Percentiles rank a stretch among this genome's conserved stretches.
Evolutionary conservation across 2,797 vertebrate species (phyloP).

Genomic region (Girardinus metallicus): DNA sequence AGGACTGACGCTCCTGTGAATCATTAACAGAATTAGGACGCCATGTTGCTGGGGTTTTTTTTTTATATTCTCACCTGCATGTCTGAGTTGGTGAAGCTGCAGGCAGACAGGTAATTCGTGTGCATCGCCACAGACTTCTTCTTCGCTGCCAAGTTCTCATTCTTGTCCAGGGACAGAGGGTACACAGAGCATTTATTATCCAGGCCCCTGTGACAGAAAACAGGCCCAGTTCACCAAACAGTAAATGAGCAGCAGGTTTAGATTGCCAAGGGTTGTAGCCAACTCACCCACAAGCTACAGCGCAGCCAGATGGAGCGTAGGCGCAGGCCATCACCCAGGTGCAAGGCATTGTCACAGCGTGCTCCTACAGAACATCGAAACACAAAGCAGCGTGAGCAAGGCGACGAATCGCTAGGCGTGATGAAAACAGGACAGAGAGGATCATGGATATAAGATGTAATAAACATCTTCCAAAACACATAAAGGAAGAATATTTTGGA

Average conservation of each 20-base stretch:
- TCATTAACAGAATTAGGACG: slow-evolving; percentile 54
- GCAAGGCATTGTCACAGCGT: slow-evolving; percentile 98
- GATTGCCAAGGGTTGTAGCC: not conserved
- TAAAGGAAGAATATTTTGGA: not conserved
- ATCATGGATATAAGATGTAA: not conserved
- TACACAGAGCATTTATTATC: slow-evolving; percentile 99
- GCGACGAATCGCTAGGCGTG: slow-evolving; percentile 37
- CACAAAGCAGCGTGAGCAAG: slow-evolving; percentile 40
- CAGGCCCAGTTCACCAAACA: not conserved
- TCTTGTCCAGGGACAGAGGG: slow-evolving; percentile 97
- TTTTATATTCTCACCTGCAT: slow-evolving; percentile 90
- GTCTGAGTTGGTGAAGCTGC: slow-evolving; percentile 99
- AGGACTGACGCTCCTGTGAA: slow-evolving; percentile 42
- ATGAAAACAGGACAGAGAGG: slow-evolving; percentile 31
- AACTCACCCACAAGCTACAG: slow-evolving; percentile 97
- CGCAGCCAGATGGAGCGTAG: slow-evolving; percentile 95
- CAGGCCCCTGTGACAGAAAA: slow-evolving; percentile 84
- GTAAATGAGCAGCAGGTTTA: not conserved
- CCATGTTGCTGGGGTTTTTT: not conserved
- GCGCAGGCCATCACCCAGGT: slow-evolving; percentile 99
- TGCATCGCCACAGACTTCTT: slow-evolving; percentile 99
- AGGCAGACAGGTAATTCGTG: slow-evolving; percentile 98
- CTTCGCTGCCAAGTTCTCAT: slow-evolving; percentile 97
- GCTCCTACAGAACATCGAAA: slow-evolving; percentile 84
- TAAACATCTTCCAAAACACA: not conserved